Evolutionary conservation across 2,797 vertebrate genomes (phyloP), one percentile per base, ranked within the genome.

Genomic region (Sciurus carolinensis): DNA sequence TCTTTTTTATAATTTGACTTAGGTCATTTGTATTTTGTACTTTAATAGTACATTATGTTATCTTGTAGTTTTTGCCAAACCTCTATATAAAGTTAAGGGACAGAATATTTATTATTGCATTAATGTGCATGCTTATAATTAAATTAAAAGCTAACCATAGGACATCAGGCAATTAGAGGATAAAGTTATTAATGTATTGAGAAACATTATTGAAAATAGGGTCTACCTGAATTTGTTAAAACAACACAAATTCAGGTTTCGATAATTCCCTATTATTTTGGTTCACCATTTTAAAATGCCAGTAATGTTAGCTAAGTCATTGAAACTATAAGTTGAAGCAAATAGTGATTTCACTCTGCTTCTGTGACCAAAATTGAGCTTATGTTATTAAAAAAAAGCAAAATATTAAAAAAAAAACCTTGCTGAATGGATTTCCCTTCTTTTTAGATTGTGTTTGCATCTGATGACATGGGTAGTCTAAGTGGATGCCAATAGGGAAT

Each of bases 121-220:
- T 93, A 52, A 36, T 24, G 9, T 87, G 22, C 3, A 92, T 76
- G 4, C n/a, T 92, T 89, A 39, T 24, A 75, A 47, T 52, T 85
- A 87, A 85, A 77, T 67, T 88, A 50, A 82, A 87, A 33, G 4
- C 3, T 44, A 80, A 73, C 5, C 6, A 62, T 52, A 36, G 7
- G 36, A 67, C 8, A 90, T 47, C 11, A 89, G 30, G 7, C 26
- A 64, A 66, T 66, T 66, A 67, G 14, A 90, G 8, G 5, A 72
- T 84, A 86, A 91, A 59, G 22, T 82, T 95, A 47, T 71, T 76
- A 82, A 47, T 93, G 15, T 80, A 81, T 47, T 28, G 14, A 95
- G 50, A 88, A 81, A 71, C 20, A 71, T 85, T 64, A 71, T 76
- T 71, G 59, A 90, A 87, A 66, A 7, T 33, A 24, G 8, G 12